These are phyloP conservation scores for Psix sp. DNA, from an alignment of 1,140 invertebrate species.

Conservation along the genomic window DNA sequence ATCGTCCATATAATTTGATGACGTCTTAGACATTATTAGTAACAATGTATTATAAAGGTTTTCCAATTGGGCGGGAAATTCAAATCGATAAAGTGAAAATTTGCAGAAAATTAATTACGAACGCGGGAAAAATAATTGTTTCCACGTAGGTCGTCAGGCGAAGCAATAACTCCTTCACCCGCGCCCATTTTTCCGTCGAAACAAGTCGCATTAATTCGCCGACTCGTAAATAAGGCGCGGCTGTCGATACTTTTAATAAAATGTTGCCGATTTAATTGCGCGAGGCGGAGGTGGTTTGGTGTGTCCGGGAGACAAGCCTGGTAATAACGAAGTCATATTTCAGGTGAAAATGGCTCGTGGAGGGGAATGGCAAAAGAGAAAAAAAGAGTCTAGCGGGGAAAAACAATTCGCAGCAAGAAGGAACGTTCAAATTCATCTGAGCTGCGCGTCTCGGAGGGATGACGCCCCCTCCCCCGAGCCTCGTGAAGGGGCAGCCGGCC, in stretches of 20 bases:
- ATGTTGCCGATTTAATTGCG: conserved; percentile 75
- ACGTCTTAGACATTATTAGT: too few species aligned
- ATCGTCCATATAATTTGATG: too few species aligned
- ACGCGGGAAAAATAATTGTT: not conserved
- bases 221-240: conserved; percentile 72
- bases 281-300: conserved; percentile 43
- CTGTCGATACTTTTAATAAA: conserved; percentile 78
- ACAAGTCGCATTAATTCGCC: conserved; percentile 68
- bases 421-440: conserved; percentile 53
- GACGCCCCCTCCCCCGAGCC: conserved; percentile 41
- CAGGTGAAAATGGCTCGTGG: conserved; percentile 39
- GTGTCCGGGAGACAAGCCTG: conserved; percentile 45
- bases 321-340: conserved; percentile 71
- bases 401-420: conserved; percentile 62
- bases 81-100: not conserved
- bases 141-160: not conserved
- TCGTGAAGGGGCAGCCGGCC: conserved; percentile 52
- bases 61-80: too few species aligned
- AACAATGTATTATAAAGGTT: too few species aligned
- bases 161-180: conserved; percentile 33
- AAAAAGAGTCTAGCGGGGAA: conserved; percentile 59
- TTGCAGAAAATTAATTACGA: not conserved
- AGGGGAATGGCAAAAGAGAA: conserved; percentile 10
- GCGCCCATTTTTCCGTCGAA: conserved; percentile 34
- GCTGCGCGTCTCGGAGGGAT: conserved; percentile 60